phyloP scores from a whole-genome alignment of 2,888 invertebrate genomes.

The Drosophila aldrichi region DNA sequence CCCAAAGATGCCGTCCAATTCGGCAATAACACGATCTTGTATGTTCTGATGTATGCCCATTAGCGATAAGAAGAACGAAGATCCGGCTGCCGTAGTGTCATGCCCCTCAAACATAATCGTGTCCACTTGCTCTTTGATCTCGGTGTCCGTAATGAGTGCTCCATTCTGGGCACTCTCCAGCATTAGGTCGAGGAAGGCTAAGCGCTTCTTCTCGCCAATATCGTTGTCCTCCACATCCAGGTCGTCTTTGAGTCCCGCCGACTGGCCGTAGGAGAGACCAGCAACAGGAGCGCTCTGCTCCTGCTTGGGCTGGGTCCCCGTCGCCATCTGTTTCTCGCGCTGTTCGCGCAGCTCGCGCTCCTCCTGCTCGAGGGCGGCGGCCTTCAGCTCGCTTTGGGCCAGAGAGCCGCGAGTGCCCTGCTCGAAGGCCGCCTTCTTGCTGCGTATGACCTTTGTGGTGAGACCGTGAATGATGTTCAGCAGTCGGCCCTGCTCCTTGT shows the following conservation, averaged over 20 bases:
- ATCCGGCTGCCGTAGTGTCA: conserved; percentile 93
- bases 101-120: conserved; percentile 96
- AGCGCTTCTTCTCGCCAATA: conserved; percentile 92
- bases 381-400: conserved; percentile 76
- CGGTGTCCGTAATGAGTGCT: conserved; percentile 90
- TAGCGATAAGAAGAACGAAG: conserved; percentile 92
- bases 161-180: conserved; percentile 92
- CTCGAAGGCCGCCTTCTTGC: conserved; percentile 91
- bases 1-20: conserved; percentile 91
- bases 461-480: conserved; percentile 92
- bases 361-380: conserved; percentile 62
- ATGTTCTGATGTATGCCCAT: conserved; percentile 91
- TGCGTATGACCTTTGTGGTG: conserved; percentile 91
- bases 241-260: conserved; percentile 91
- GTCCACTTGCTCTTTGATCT: conserved; percentile 93
- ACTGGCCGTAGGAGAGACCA: conserved; percentile 90
- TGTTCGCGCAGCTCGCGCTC: conserved; percentile 34
- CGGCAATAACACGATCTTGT: conserved; percentile 90
- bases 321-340: conserved; percentile 11
- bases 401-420: conserved; percentile 87
- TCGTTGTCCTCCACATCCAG: conserved; percentile 92
- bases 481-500: conserved; percentile 90
- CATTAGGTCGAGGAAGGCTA: conserved; percentile 95
- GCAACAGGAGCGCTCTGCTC: conserved; percentile 86
- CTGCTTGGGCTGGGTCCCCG: conserved; percentile 4